Conservation (phyloP, 37 sponge, comb jelly and placozoan genomes). For the Spongilla lacustris region DNA sequence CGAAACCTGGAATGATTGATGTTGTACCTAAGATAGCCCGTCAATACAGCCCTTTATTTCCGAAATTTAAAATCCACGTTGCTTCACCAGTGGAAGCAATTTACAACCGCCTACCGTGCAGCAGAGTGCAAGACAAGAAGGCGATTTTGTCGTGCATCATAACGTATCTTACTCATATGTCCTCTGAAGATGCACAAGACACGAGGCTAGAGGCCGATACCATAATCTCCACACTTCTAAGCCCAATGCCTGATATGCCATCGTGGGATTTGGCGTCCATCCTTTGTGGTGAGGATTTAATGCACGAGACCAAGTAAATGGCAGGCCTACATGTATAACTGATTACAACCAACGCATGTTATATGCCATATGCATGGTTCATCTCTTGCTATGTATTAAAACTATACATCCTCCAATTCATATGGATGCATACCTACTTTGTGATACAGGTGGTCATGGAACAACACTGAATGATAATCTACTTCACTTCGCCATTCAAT, state of each 20-base stretch:
- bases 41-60: constrained; percentile 20
- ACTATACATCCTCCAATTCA: neutral
- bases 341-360: too few relatives aligned
- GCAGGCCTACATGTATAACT: too few relatives aligned
- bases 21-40: constrained; percentile 8
- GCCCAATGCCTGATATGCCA: constrained; percentile 6
- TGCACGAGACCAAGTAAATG: too few relatives aligned
- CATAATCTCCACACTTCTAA: constrained; percentile 13
- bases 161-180: constrained; percentile 32
- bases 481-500: constrained; percentile 36
- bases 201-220: neutral
- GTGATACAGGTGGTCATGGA: constrained; percentile 16
- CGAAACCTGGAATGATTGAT: constrained; percentile 31
- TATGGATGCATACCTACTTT: neutral
- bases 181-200: neutral
- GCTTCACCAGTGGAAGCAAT: constrained; percentile 45
- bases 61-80: constrained; percentile 30
- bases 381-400: neutral
- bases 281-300: constrained; percentile 34
- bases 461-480: constrained; percentile 33
- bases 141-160: constrained; percentile 30
- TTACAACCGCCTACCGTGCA: neutral
- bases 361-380: neutral
- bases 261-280: constrained; percentile 23
- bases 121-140: neutral